These are phyloP conservation scores for Zelleria hepariella DNA, from an alignment of 2,888 invertebrate genomes.

Conservation along the genomic window DNA sequence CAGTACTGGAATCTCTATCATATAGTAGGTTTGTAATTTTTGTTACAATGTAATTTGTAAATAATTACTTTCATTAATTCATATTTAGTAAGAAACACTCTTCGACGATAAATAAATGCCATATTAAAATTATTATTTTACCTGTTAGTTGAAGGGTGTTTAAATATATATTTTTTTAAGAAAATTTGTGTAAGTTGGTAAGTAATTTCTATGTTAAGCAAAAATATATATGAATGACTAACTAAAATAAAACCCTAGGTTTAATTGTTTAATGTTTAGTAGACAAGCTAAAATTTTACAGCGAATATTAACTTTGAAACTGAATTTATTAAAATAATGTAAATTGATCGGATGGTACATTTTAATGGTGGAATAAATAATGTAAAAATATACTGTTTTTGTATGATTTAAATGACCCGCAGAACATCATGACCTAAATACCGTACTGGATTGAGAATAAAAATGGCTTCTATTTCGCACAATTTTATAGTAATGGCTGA, in stretches of 20 bases:
- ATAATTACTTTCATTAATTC: slow-evolving; percentile 22
- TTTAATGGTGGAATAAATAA: neutral
- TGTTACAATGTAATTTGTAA: slow-evolving; percentile 15
- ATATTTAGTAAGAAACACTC: slow-evolving; percentile 24
- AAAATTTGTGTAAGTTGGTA: neutral
- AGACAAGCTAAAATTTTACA: neutral
- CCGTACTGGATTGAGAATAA: too few relatives aligned
- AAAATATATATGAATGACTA: slow-evolving; percentile 11
- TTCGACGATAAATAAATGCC: slow-evolving; percentile 53
- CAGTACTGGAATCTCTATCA: neutral
- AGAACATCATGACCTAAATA: too few relatives aligned
- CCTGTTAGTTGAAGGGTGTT: slow-evolving; percentile 21
- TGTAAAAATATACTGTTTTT: too few relatives aligned
- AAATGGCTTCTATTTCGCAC: too few relatives aligned
- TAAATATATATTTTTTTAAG: slow-evolving; percentile 3
- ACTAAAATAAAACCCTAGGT: slow-evolving; percentile 5
- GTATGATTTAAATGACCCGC: too few relatives aligned
- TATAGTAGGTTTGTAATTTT: too few relatives aligned
- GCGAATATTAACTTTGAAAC: neutral
- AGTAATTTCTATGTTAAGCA: neutral
- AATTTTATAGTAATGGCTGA: too few relatives aligned
- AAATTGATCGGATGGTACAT: neutral
- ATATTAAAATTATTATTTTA: slow-evolving; percentile 50
- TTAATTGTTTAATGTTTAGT: neutral
- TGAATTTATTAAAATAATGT: neutral